These are phyloP conservation scores for Psilanteris sp. DNA, from an alignment of 1,140 invertebrate species.

Conservation along the genomic window DNA sequence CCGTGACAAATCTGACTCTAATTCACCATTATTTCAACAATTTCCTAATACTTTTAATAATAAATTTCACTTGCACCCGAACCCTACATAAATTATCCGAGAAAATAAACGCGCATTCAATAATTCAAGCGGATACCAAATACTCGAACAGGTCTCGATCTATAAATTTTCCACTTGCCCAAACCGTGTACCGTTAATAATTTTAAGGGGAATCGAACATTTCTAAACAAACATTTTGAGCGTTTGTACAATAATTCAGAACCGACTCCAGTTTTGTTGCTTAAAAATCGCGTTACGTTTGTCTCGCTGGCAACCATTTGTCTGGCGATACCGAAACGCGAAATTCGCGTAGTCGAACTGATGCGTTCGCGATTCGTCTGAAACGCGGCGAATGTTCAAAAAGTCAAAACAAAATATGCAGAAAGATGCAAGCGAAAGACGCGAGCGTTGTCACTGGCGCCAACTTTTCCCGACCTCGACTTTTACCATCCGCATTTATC, in stretches of 20 bases:
- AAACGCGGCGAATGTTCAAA: constrained; percentile 12
- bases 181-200: constrained; percentile 44
- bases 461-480: constrained; percentile 62
- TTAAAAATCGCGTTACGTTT: no score
- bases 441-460: constrained; percentile 38
- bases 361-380: no score
- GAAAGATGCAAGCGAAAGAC: constrained; percentile 38
- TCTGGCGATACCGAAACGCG: no score
- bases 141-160: constrained; percentile 31
- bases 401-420: constrained; percentile 20
- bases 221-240: no score
- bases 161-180: constrained; percentile 37
- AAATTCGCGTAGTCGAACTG: no score
- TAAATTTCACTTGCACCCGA: constrained; percentile 31
- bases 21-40: constrained; percentile 33
- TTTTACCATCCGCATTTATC: constrained; percentile 65
- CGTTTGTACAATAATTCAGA: no score
- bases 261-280: no score
- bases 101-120: constrained; percentile 15
- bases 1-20: constrained; percentile 26
- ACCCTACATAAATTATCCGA: constrained; percentile 32
- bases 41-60: constrained; percentile 42
- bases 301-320: no score
- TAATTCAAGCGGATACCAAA: constrained; percentile 15
- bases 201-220: constrained; percentile 7